Evolutionary conservation across 2,113 vertebrate genomes (phyloP).

Genomic region (Pyrgilauda ruficollis): DNA sequence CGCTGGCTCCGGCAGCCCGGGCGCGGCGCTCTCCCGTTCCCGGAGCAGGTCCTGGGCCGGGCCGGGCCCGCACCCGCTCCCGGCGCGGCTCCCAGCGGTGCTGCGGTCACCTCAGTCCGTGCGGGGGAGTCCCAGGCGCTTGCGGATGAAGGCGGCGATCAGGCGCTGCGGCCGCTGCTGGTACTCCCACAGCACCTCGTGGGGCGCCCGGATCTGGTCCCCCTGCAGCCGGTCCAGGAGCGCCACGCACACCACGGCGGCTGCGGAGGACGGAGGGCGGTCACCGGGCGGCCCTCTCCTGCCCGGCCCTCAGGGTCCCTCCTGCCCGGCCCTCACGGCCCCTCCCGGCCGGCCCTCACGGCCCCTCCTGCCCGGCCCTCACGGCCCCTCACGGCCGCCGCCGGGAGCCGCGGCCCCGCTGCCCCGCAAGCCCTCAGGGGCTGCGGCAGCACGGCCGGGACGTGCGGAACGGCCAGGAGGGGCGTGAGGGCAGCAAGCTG

Average conservation of each 20-base stretch:
- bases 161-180: slow-evolving; percentile 82
- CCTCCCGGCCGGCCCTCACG: not conserved
- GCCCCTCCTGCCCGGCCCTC: not conserved
- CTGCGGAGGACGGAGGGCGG: slow-evolving; percentile 54
- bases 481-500: rapidly evolving
- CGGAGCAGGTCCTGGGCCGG: not conserved
- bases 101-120: not conserved
- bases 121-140: slow-evolving; percentile 68
- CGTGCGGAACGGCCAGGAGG: not conserved
- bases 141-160: slow-evolving; percentile 83
- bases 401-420: not conserved
- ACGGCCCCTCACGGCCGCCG: no score
- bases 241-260: slow-evolving; percentile 84
- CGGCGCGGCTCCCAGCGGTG: not conserved
- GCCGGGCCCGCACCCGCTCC: not conserved
- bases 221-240: slow-evolving; percentile 83
- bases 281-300: not conserved
- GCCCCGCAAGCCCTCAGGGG: no score
- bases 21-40: not conserved
- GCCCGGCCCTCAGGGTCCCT: not conserved
- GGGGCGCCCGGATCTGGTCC: slow-evolving; percentile 83
- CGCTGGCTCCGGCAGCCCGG: rapidly evolving
- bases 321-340: no score
- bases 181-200: slow-evolving; percentile 80
- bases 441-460: rapidly evolving